A percentile compares a stretch with the other conserved stretches of the same genome.
These are phyloP conservation scores for Sebastes kiyomatsui DNA, from an alignment of 2,797 vertebrate species.

Conservation along the genomic window DNA sequence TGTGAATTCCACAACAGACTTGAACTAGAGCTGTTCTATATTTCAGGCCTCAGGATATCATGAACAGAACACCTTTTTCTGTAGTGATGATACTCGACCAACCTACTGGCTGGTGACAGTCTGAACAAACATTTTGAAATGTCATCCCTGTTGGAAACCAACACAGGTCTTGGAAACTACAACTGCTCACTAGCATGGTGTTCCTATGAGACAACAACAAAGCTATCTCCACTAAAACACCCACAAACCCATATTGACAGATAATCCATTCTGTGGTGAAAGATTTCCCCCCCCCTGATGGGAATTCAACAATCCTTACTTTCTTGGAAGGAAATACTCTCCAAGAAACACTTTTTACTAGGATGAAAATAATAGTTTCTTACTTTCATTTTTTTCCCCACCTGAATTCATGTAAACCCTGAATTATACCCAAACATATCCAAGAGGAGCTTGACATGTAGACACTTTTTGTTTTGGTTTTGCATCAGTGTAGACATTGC, in stretches of 20 bases:
- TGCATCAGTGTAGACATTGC: neutral
- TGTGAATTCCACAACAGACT: slow-evolving; percentile 13
- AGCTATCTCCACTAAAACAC: neutral
- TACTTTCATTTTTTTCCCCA: neutral
- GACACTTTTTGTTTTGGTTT: neutral
- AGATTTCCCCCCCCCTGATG: neutral
- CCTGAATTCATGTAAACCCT: neutral
- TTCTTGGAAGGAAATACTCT: neutral
- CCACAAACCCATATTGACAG: slow-evolving; percentile 9
- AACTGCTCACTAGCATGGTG: neutral
- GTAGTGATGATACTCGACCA: neutral
- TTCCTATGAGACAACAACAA: slow-evolving; percentile 3
- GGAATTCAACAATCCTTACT: slow-evolving; percentile 7
- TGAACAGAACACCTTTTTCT: neutral
- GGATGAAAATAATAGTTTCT: neutral
- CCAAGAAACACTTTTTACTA: neutral
- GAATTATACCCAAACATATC: neutral
- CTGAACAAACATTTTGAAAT: slow-evolving; percentile 2
- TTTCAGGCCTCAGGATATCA: neutral
- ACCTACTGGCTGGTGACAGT: neutral
- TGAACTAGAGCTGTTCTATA: neutral
- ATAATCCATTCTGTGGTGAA: slow-evolving; percentile 16
- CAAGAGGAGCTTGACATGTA: neutral
- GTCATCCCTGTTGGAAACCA: neutral
- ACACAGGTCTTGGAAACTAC: neutral